Evolutionary conservation across 2,113 vertebrate species (phyloP).

Genomic region (Platysteira castanea): DNA sequence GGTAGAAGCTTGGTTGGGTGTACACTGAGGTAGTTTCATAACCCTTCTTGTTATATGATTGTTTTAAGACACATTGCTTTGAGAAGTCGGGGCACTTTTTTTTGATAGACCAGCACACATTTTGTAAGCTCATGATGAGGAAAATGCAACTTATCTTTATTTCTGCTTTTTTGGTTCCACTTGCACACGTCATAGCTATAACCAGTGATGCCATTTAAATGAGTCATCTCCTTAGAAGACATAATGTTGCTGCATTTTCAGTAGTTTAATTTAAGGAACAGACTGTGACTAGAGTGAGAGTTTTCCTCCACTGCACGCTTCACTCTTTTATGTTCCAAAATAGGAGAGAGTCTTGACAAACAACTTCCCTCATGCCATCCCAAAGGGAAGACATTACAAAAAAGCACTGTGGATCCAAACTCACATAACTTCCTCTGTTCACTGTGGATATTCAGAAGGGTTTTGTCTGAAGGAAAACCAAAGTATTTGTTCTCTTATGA

Average conservation of each 20-base stretch:
- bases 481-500: neutral
- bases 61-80: neutral
- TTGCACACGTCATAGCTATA: neutral
- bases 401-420: neutral
- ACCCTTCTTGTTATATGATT: neutral
- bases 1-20: neutral
- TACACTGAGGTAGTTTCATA: neutral
- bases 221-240: neutral
- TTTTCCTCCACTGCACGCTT: neutral
- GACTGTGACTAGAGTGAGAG: neutral
- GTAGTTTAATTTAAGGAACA: neutral
- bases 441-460: neutral
- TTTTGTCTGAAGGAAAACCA: neutral
- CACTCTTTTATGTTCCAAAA: neutral
- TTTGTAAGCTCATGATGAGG: neutral
- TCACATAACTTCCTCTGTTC: neutral
- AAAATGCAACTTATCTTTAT: neutral
- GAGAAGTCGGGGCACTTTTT: neutral
- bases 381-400: neutral
- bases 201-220: neutral
- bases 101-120: neutral
- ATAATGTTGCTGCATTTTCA: neutral
- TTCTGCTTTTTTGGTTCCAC: neutral
- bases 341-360: neutral
- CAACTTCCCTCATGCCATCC: neutral